Conservation (phyloP, 92 coral and sea anemone genomes). For the Zoanthus solanderi region DNA sequence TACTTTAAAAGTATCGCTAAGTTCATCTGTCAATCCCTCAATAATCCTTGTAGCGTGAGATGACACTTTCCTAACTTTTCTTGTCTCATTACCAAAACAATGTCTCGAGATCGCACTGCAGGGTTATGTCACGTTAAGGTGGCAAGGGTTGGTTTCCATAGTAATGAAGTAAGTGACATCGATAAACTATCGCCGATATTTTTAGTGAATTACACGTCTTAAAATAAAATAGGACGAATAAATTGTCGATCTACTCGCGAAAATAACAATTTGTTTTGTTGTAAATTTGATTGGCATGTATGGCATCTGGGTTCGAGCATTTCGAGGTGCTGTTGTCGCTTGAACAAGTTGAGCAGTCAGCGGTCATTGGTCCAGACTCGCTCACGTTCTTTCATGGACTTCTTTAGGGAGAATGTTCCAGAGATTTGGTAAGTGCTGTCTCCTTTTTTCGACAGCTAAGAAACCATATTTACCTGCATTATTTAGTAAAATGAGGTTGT, state of each 20-base stretch:
- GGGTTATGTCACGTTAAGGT: neutral
- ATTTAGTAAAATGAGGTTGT: neutral
- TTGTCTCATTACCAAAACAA: slow-evolving; percentile 11
- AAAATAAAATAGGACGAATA: neutral
- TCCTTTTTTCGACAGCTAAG: neutral
- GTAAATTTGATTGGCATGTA: neutral
- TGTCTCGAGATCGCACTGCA: neutral
- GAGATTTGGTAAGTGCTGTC: neutral
- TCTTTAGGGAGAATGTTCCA: neutral
- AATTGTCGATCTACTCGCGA: neutral
- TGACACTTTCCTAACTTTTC: neutral
- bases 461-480: neutral
- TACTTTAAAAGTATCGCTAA: neutral
- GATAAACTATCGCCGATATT: neutral
- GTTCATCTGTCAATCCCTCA: neutral
- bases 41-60: neutral
- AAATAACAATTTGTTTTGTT: neutral
- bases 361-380: neutral
- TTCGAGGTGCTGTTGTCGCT: neutral
- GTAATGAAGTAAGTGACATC: neutral
- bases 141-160: neutral
- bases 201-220: neutral
- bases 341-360: neutral
- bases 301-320: neutral
- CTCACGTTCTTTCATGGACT: neutral